Evolutionary conservation across 2,888 invertebrate genomes (phyloP), one percentile per base, ranked within the genome.

Genomic region (Brachyptera putata): DNA sequence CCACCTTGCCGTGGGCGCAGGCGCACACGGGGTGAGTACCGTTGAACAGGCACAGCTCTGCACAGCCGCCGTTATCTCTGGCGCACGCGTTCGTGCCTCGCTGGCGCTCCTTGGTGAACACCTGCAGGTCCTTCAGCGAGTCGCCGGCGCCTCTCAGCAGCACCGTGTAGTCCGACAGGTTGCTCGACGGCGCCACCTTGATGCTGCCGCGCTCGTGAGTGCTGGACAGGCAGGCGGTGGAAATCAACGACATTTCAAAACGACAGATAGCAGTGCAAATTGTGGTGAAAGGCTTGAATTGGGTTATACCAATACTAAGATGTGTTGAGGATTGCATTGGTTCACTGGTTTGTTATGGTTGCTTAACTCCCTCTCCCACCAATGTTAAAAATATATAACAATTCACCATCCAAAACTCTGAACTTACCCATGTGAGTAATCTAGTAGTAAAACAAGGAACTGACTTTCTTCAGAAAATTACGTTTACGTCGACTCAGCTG

Each of bases 1-100:
- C 81, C 2, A 91, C 79, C 66, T 82, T 82, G 2, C 92, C 92
- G 76, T 92, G 91, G 37, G 92, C 86, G 71, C 95, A 95, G 36
- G 84, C 86, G 75, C 92, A 93, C 61, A 84, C 80, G 26, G 84
- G 80, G 66, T 75, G 77, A 5, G 77, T 80, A 11, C 88, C 89
- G 70, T 84, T 84, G 71, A 76, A 86, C 59, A 94, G 79, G 71
- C 94, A 94, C 63, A 95, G 77, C 69, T 90, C 87, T 67, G 82
- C 81, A 75, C 92, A 94, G 25, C 84, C 86, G 1, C 86, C 87
- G 71, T 88, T 87, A 64, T 82, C 77, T 7, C 68, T 69, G 9
- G 77, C 77, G 73, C 88, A 91, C 0, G 80, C 75, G 74, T 89
- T 90, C 13, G 75, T 78, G 22, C 83, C 82, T 57, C 72, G 73